Evolutionary conservation across 1,140 invertebrate species (phyloP), one percentile per base, ranked within the genome.

Genomic region (Periplaneta americana): DNA sequence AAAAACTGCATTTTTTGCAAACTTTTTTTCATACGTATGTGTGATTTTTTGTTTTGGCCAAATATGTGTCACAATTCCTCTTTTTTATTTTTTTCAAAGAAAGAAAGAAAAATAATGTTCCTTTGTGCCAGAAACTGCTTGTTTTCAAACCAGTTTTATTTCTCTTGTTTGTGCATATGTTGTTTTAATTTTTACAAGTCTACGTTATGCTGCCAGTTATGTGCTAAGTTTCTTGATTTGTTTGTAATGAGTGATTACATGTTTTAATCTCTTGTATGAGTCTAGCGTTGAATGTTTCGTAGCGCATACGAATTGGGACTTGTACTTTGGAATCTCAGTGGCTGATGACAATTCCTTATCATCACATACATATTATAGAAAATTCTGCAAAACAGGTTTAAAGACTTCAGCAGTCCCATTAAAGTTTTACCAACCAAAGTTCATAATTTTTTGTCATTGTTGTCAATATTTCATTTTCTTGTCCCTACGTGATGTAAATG

Each of bases 31-130:
- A 77, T 81, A 81, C 74, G 34, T 57, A 57, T 80, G 79, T 66
- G 79, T 80, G 79, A 32, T 66, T 80, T 74, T 80, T 36, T 81
- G 39, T 81, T 81, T 81, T 81, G 80, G 35, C 80, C 74, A 81
- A 78, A 75, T 77, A 34, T 35, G n/a, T 81, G 76, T 36, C 76
- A 66, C 48, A 34, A 48, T 34, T 34, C 37, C 17, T 34, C n/a
- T 57, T 48, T 34, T 79, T 81, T 79, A 32, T 13, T 31, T 80
- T 66, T 80, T 57, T 80, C 11, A 48, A 75, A 34, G n/a, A 33
- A 77, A 76, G 13, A 76, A 39, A 74, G 28, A 77, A 75, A 76
- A 35, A 81, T 76, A 75, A 81, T 75, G 80, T 81, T 81, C 80
- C 80, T 81, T 81, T 66, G 74, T 81, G 74, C 75, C 37, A 81